phyloP scores from a whole-genome alignment of 2,113 vertebrate genomes.

The Nansenia antarctica region DNA sequence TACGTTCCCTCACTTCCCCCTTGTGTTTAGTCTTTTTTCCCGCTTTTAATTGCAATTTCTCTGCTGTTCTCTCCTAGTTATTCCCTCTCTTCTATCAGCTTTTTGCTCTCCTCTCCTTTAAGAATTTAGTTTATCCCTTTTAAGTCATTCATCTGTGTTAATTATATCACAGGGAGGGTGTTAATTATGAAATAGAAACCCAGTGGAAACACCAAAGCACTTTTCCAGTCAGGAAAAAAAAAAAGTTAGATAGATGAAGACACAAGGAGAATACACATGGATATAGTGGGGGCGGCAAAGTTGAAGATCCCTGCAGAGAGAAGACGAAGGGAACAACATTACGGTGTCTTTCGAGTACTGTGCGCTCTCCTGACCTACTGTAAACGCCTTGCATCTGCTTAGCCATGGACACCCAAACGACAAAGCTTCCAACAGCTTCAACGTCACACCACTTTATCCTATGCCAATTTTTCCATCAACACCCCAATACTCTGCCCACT shows the following conservation, averaged over 20 bases:
- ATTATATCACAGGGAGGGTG: conserved; percentile 40
- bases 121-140: conserved; percentile 39
- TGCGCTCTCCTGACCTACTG: background rate
- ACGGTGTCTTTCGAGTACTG: background rate
- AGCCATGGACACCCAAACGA: background rate
- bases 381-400: background rate
- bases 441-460: background rate
- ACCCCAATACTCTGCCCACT: background rate
- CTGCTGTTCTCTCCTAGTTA: background rate
- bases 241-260: conserved; percentile 39
- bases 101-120: conserved; percentile 29
- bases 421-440: background rate
- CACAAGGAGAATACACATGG: conserved; percentile 1
- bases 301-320: background rate
- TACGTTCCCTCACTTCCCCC: background rate
- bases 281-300: background rate
- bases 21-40: background rate
- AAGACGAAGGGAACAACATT: background rate
- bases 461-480: background rate
- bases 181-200: conserved; percentile 34
- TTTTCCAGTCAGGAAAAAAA: conserved; percentile 7
- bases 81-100: conserved; percentile 1
- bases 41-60: conserved; percentile 12
- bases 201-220: conserved; percentile 24
- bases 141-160: conserved; percentile 42